These are phyloP conservation scores for Salvelinus fontinalis DNA, from an alignment of 2,113 vertebrate species.

Conservation along the genomic window DNA sequence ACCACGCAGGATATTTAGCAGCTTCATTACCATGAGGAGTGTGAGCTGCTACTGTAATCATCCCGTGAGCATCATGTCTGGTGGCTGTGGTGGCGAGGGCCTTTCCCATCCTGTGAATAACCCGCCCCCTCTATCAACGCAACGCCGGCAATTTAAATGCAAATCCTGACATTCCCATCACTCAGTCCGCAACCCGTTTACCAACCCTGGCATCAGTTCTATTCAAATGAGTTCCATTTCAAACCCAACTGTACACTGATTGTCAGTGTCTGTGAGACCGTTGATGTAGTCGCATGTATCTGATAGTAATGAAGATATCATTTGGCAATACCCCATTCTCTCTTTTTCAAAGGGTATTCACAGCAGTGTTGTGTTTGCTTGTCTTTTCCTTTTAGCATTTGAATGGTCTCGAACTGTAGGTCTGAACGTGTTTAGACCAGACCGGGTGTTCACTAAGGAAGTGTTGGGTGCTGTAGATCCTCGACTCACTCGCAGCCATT, in stretches of 20 bases:
- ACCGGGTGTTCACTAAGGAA: not conserved
- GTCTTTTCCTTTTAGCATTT: not conserved
- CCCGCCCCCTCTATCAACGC: conserved; percentile 52
- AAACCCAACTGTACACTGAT: conserved; percentile 51
- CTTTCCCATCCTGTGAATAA: conserved; percentile 58
- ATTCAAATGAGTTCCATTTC: conserved; percentile 60
- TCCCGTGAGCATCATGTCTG: conserved; percentile 41
- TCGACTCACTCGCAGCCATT: not conserved
- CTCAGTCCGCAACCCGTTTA: conserved; percentile 42
- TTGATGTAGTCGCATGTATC: conserved; percentile 9
- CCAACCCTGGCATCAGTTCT: conserved; percentile 41
- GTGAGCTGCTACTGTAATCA: conserved; percentile 59
- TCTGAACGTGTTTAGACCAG: not conserved
- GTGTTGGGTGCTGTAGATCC: not conserved
- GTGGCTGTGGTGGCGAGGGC: conserved; percentile 25
- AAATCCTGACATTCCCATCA: conserved; percentile 78
- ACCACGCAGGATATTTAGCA: not conserved
- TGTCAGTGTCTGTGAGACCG: conserved; percentile 22
- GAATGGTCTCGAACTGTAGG: not conserved
- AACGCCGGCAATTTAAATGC: conserved; percentile 76
- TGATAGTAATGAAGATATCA: not conserved
- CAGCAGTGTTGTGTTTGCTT: not conserved
- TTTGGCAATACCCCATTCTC: not conserved
- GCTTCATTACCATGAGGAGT: conserved; percentile 49
- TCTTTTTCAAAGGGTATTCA: not conserved